These are phyloP conservation scores for Petroica traversi DNA, from an alignment of 2,113 vertebrate genomes.

Conservation along the genomic window DNA sequence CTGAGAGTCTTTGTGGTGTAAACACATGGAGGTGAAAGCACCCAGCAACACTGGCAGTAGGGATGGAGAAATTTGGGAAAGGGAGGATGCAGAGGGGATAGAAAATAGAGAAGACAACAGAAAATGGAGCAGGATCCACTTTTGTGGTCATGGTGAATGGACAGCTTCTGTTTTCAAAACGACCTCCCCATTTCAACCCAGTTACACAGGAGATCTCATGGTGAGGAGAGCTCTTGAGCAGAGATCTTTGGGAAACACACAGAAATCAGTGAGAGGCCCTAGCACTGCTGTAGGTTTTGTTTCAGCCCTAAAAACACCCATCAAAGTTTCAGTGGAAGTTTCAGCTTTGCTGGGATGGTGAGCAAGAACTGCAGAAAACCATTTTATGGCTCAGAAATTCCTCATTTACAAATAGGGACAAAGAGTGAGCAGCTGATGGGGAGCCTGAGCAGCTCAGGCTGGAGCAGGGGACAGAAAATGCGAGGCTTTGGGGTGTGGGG, in stretches of 20 bases:
- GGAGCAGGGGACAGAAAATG: not conserved
- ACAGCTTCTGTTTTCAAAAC: not conserved
- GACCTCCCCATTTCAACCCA: not conserved
- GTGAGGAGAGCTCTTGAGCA: not conserved
- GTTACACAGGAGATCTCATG: not conserved
- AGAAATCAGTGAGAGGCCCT: not conserved
- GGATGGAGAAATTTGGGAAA: fast-evolving
- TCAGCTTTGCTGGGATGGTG: not conserved
- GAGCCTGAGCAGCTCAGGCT: not conserved
- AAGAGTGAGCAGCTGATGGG: not conserved
- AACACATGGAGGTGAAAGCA: not conserved
- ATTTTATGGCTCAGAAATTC: not conserved
- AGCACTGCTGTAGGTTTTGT: not conserved
- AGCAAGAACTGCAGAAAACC: not conserved
- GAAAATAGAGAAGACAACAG: not conserved
- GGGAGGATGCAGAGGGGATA: not conserved
- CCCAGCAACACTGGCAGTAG: fast-evolving
- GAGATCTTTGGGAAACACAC: not conserved
- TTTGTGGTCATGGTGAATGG: not conserved
- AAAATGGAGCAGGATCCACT: not conserved
- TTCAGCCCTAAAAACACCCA: not conserved
- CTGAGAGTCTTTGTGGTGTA: not conserved
- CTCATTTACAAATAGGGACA: not conserved
- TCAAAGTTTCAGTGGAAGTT: fast-evolving
- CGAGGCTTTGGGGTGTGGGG: not conserved